Percentiles rank a stretch among this genome's conserved stretches.
These are phyloP conservation scores for Bradypodion pumilum DNA, from an alignment of 2,797 vertebrate genomes.

Conservation along the genomic window DNA sequence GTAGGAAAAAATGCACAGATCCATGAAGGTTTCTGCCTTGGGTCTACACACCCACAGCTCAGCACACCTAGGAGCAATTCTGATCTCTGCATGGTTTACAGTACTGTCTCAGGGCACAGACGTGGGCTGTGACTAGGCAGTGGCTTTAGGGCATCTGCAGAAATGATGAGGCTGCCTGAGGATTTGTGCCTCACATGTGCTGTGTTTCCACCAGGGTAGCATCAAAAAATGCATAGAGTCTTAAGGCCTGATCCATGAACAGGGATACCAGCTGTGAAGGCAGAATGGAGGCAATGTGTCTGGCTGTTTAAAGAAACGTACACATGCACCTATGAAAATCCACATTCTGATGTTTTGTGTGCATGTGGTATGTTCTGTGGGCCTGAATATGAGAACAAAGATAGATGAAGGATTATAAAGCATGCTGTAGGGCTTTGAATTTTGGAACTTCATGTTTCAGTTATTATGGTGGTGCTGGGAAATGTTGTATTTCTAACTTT, in stretches of 20 bases:
- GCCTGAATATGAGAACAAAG: no score
- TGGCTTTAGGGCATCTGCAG: conserved; percentile 16
- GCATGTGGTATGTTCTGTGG: no score
- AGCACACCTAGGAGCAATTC: background rate
- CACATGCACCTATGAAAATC: background rate
- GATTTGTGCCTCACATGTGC: background rate
- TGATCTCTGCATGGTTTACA: background rate
- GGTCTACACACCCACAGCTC: background rate
- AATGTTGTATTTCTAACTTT: background rate
- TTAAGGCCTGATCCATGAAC: background rate
- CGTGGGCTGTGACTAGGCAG: background rate
- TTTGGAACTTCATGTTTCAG: background rate
- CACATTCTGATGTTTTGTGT: background rate
- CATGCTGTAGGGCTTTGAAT: background rate
- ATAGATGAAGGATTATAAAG: no score
- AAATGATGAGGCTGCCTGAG: conserved; percentile 11
- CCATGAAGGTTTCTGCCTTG: background rate
- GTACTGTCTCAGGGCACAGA: background rate
- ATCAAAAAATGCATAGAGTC: background rate
- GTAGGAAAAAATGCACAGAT: background rate
- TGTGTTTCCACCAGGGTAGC: background rate
- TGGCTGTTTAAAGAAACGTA: background rate
- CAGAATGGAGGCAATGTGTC: background rate
- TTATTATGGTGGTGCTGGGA: background rate
- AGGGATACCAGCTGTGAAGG: background rate